Evolutionary conservation across 2,888 invertebrate genomes (phyloP).

Genomic region (Ctenicera cuprea): DNA sequence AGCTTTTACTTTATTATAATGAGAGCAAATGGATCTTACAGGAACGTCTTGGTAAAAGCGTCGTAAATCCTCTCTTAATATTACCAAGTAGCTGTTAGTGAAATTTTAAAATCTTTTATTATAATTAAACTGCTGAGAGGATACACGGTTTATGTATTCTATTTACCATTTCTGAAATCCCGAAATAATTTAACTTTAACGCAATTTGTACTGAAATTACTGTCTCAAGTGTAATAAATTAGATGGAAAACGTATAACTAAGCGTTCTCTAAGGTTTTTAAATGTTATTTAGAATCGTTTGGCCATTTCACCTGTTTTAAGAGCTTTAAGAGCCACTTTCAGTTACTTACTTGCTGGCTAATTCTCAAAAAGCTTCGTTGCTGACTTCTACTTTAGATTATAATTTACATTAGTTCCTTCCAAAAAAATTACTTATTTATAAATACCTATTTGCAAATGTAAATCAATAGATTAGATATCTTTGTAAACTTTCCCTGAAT

Average conservation of each 20-base stretch:
- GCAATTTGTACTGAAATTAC: not conserved
- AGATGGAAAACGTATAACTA: not conserved
- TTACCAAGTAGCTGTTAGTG: conserved; percentile 5
- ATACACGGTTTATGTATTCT: conserved; percentile 13
- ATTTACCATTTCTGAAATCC: not conserved
- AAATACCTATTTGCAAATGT: no score
- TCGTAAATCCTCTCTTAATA: conserved; percentile 16
- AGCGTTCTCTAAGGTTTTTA: not conserved
- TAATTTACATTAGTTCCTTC: no score
- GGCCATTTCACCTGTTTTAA: no score
- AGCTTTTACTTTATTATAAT: conserved; percentile 14
- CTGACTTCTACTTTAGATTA: no score
- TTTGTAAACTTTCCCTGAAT: no score
- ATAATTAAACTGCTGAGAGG: conserved; percentile 8
- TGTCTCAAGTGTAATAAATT: not conserved
- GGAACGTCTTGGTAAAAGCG: conserved; percentile 8
- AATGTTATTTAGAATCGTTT: no score
- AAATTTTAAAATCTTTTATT: conserved; percentile 18
- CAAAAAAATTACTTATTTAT: no score
- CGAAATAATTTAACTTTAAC: not conserved
- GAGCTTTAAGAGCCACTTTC: no score
- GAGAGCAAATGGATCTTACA: not conserved
- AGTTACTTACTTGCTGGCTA: no score
- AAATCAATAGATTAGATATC: no score
- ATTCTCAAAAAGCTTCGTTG: no score